Base-by-base conservation (phyloP, 2,797 vertebrate genomes). In the Valencia hispanica region DNA sequence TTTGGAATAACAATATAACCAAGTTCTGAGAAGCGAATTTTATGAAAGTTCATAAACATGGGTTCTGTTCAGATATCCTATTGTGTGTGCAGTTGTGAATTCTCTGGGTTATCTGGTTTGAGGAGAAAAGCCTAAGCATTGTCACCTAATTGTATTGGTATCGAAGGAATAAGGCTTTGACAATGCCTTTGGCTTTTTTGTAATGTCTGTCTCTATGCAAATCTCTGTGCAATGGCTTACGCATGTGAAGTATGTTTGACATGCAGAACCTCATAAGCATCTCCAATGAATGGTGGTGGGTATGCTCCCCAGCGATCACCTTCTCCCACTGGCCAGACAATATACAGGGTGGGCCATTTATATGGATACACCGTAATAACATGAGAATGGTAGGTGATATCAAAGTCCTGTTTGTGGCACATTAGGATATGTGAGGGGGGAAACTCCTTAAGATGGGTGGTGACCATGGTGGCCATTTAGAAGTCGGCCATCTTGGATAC, bases 1-100 rank as follows among this genome's bases (percentile, higher is more conserved):
- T 61, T 57, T 57, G 73, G 78, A 79, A 82, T 81, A 74, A 14
- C 57, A 65, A 81, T 25, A 70, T 57, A 76, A 74, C 74, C 77
- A 69, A 75, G 70, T 61, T 70, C 36, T 72, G 34, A 86, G 41
- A 71, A 65, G 66, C 75, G 70, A 83, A 81, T 79, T 48, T 68
- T 74, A 79, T 75, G 74, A 70, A 85, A 80, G 9, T 4, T 1
- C 4, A 18, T 14, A 12, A n/a, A 22, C 11, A 50, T 20, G 17
- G 27, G 20, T 45, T 2, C 25, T 8, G 5, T 68, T 36, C 4
- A 41, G 47, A 34, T 20, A 51, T 36, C 7, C 8, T 20, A 15
- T 25, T 22, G 27, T 17, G 32, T 51, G 25, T 74, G 12, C 6
- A 41, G 45, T 57, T 48, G 12, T 7, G 15, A 11, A 17, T 53